A percentile compares a stretch with the other conserved stretches of the same genome.
These are phyloP conservation scores for Cloeon dipterum DNA, from an alignment of 2,888 invertebrate species.

Conservation along the genomic window DNA sequence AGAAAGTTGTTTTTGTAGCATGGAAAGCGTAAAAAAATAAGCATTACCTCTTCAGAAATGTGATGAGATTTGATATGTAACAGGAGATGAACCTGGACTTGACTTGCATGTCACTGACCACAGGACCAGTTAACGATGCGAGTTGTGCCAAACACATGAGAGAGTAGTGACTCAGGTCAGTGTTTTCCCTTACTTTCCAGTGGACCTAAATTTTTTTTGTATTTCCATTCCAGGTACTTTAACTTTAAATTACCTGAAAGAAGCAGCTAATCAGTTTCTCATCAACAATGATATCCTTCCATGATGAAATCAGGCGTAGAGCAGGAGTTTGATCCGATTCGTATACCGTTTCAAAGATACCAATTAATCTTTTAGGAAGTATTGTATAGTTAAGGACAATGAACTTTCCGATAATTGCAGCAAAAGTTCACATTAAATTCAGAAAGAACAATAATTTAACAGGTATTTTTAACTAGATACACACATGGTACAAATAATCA, in stretches of 20 bases:
- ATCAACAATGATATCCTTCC: conserved; percentile 56
- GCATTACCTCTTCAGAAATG: conserved; percentile 30
- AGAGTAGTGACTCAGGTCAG: conserved; percentile 51
- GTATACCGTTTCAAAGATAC: conserved; percentile 43
- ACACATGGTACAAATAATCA: not conserved
- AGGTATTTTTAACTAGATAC: too few relatives aligned
- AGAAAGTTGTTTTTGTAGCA: not conserved
- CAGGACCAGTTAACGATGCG: conserved; percentile 37
- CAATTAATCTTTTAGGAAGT: conserved; percentile 43
- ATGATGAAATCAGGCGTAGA: conserved; percentile 35
- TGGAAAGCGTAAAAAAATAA: not conserved
- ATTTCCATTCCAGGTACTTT: not conserved
- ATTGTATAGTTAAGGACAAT: conserved; percentile 15
- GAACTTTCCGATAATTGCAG: too few relatives aligned
- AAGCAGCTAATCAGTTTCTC: conserved; percentile 51
- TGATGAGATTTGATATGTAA: conserved; percentile 34
- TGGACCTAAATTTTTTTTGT: conserved; percentile 26
- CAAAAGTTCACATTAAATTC: too few relatives aligned
- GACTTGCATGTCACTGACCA: conserved; percentile 24
- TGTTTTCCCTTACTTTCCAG: conserved; percentile 53
- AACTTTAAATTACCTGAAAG: conserved; percentile 30
- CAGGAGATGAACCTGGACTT: conserved; percentile 29
- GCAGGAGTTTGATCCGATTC: conserved; percentile 38
- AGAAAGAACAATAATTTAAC: conserved; percentile 4
- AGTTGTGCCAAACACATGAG: conserved; percentile 64